Base-by-base conservation (phyloP, 2,113 vertebrate species). In the Lophura nycthemera region DNA sequence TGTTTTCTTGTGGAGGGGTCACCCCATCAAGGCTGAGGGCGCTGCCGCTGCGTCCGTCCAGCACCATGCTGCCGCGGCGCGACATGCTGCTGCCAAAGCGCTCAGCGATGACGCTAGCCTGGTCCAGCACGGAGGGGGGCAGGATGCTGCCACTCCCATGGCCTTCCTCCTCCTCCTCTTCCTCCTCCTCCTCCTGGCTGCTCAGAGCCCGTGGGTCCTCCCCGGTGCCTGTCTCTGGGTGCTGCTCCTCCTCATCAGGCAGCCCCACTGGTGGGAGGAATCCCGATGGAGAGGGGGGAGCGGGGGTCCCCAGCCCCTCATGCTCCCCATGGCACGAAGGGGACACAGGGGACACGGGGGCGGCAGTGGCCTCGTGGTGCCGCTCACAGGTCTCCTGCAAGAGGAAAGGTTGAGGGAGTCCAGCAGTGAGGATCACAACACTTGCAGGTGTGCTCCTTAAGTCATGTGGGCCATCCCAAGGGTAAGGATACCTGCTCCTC, bases 101-200 rank as follows among this genome's bases (percentile, higher is more conserved):
- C 88, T 99, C 98, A 0, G 98, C 98, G 6, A 99, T 99, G 88
- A 98, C 91, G 2, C 98, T 98, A 34, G 98, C 98, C 88, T 99
- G 98, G 93, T 98, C 98, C 93, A 99, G 95, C 65, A 99, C 98
- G 0, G 99, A 99, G 5, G 98, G 97, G 0, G 98, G 98, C 16
- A 99, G 97, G 88, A 99, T 98, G 93, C 98, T 98, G 80, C 97
- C 2, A 97, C 97, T 30, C 98, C 98, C 42, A 6, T 6, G 61
- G 61, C 61, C 61, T 63, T 64, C 61, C 16, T 64, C 61, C 38
- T 64, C 36, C 7, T 64, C 97, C 36, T 97, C 97, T 2, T 98
- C 98, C 43, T 99, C 98, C 20, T 98, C 98, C 16, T 98, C 97
- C 78, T 98, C 99, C n/a, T n/a, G n/a, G 0, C 98, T 99, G 45